Evolutionary conservation across 2,113 vertebrate genomes (phyloP), one percentile per base, ranked within the genome.

Genomic region (Athene cunicularia): DNA sequence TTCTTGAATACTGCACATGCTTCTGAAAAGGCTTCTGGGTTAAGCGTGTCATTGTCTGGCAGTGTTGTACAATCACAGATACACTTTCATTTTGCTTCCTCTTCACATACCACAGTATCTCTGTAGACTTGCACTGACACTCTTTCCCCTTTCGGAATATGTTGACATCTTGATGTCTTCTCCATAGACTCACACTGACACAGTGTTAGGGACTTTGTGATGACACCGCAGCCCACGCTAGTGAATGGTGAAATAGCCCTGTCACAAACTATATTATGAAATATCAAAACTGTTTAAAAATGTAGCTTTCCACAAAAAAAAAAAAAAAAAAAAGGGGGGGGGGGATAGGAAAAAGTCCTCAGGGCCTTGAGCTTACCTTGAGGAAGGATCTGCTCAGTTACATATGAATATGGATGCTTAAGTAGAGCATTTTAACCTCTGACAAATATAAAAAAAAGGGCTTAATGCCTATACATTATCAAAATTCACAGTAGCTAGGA

Each of bases 131-230:
- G 59, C 74, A 47, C 87, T 93, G 93, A 92, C 95, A 93, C 50
- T 74, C 89, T 95, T 90, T 95, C 74, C 91, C 94, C 96, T 94
- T 72, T 55, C 2, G 27, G 85, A 80, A 92, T 81, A 92, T 72
- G 90, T 53, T 97, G 95, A 92, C 93, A 93, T 95, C 90, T 86
- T 97, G 95, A 97, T 92, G 88, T 33, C 90, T 92, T 79, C 95
- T 92, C 97, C 79, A 55, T 41, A 68, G 95, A 97, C 95, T 96
- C 94, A 41, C 91, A 67, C 17, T 96, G 97, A 97, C 96, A 96
- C 71, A 14, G 74, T 80, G 94, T 73, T 76, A 59, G 87, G 91
- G 94, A 96, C 93, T 97, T 86, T 86, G 91, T 97, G 96, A 97
- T 96, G 97, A 97, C 97, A 97, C 94, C 79, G 2, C 95, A 95